phyloP scores from a whole-genome alignment of 2,113 vertebrate genomes.

The Lutjanus erythropterus region DNA sequence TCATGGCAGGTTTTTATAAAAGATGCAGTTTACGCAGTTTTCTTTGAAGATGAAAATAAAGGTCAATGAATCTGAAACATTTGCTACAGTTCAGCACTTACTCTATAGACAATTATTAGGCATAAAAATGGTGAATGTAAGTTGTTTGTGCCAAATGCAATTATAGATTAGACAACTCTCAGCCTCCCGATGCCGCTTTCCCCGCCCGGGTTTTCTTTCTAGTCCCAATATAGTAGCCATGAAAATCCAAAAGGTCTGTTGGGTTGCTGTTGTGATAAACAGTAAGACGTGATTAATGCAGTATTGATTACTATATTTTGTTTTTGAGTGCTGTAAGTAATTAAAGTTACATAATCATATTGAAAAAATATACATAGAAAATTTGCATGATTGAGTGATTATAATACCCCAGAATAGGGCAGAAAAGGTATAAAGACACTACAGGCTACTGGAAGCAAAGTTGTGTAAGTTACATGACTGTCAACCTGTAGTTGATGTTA shows the following conservation, averaged over 20 bases:
- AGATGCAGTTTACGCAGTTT: not conserved
- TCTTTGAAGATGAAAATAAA: not conserved
- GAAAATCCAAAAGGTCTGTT: not conserved
- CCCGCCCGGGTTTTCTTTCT: not conserved
- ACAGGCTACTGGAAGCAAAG: too few relatives aligned
- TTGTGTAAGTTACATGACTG: slow-evolving; percentile 4
- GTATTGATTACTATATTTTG: not conserved
- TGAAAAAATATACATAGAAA: not conserved
- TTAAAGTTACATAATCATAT: slow-evolving; percentile 22
- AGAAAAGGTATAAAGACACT: slow-evolving; percentile 39
- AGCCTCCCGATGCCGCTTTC: not conserved
- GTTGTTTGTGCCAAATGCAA: not conserved
- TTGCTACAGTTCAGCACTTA: too few relatives aligned
- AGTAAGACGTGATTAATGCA: not conserved
- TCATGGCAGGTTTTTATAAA: too few relatives aligned
- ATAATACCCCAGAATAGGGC: slow-evolving; percentile 33
- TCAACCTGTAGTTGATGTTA: slow-evolving; percentile 20
- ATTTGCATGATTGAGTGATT: slow-evolving; percentile 53
- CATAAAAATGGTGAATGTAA: too few relatives aligned
- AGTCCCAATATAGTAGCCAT: not conserved
- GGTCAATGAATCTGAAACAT: slow-evolving; percentile 1
- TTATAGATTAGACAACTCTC: not conserved
- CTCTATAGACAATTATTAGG: not conserved
- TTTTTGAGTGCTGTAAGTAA: slow-evolving; percentile 14
- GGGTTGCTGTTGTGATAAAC: not conserved